These are phyloP conservation scores for Pseudopodoces humilis DNA, from an alignment of 2,113 vertebrate genomes.

Conservation along the genomic window DNA sequence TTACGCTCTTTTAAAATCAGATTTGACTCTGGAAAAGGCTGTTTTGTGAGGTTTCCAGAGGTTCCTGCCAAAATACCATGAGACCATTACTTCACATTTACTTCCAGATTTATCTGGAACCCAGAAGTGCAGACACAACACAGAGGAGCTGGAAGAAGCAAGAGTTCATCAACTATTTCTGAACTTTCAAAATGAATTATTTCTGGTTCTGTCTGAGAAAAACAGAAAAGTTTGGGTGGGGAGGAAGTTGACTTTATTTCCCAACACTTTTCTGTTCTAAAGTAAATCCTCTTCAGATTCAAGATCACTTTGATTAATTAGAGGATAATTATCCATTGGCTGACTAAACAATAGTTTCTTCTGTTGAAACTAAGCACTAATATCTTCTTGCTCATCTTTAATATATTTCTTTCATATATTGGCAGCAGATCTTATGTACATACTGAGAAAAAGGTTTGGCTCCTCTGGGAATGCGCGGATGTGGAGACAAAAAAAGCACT, in stretches of 20 bases:
- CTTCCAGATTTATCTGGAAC: slow-evolving; percentile 62
- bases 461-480: neutral
- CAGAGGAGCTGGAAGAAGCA: slow-evolving; percentile 39
- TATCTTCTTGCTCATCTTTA: neutral
- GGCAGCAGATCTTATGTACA: neutral
- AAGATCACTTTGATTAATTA: slow-evolving; percentile 28
- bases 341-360: slow-evolving; percentile 32
- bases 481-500: neutral
- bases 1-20: slow-evolving; percentile 11
- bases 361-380: slow-evolving; percentile 8
- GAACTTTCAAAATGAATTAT: slow-evolving; percentile 28
- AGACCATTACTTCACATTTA: slow-evolving; percentile 47
- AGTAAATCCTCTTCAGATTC: slow-evolving; percentile 18
- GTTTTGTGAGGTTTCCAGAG: slow-evolving; percentile 44
- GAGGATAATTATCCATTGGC: neutral
- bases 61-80: slow-evolving; percentile 44
- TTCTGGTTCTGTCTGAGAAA: slow-evolving; percentile 32
- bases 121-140: slow-evolving; percentile 37
- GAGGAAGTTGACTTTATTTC: slow-evolving; percentile 30
- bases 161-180: slow-evolving; percentile 42
- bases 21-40: slow-evolving; percentile 35
- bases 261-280: slow-evolving; percentile 30
- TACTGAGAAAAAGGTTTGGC: neutral
- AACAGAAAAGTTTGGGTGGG: neutral
- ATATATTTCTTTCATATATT: neutral